Percentiles rank a stretch among this genome's conserved stretches.
These are phyloP conservation scores for Phyllotreta cruciferae DNA, from an alignment of 2,888 invertebrate species.

Conservation along the genomic window DNA sequence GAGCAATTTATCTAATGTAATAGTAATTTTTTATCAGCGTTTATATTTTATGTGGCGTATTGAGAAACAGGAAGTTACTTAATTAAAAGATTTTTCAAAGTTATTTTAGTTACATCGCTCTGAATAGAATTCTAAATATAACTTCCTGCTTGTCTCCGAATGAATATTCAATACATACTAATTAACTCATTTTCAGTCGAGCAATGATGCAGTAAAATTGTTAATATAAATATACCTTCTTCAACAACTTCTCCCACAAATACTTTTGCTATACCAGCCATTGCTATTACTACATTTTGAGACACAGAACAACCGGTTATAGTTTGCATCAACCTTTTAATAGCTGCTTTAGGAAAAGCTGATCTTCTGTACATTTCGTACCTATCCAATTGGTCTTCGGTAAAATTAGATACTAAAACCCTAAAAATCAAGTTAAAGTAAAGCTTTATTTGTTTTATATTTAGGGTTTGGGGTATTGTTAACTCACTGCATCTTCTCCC, in stretches of 20 bases:
- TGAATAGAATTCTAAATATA: background rate
- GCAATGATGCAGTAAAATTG: background rate
- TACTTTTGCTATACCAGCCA: conserved; percentile 99
- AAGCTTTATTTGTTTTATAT: background rate
- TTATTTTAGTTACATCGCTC: conserved; percentile 7
- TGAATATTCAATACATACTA: no score
- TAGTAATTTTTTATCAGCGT: conserved; percentile 4
- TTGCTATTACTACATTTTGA: conserved; percentile 98
- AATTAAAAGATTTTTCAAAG: conserved; percentile 4
- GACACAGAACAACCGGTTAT: conserved; percentile 96
- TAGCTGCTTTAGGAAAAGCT: conserved; percentile 97
- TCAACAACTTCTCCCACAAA: conserved; percentile 99
- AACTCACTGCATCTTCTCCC: conserved; percentile 95
- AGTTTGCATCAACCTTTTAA: conserved; percentile 96
- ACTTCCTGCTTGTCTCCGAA: conserved; percentile 4
- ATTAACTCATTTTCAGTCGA: background rate
- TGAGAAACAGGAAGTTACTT: conserved; percentile 6
- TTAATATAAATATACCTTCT: conserved; percentile 72
- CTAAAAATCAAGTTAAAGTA: conserved; percentile 61
- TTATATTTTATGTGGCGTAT: background rate
- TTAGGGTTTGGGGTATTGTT: background rate
- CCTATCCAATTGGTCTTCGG: conserved; percentile 95
- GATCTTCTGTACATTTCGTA: conserved; percentile 98
- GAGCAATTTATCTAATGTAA: conserved; percentile 3
- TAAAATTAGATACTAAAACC: conserved; percentile 97